Evolutionary conservation across 2,113 vertebrate species (phyloP).

Genomic region (Morone saxatilis): DNA sequence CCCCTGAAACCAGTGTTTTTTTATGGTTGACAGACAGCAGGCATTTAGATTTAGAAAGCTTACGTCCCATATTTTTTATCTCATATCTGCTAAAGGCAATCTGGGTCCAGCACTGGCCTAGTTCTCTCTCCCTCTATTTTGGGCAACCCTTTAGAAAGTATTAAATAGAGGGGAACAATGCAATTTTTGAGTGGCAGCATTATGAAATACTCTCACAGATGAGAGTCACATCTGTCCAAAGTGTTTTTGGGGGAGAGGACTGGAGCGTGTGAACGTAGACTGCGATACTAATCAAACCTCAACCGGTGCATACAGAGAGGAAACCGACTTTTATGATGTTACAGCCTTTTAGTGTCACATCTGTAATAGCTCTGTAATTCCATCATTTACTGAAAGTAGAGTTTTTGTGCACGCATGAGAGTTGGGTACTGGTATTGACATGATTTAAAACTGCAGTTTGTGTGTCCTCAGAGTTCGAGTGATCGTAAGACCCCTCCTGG

Average conservation of each 20-base stretch:
- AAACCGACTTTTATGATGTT: slow-evolving; percentile 26
- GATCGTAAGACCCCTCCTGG: slow-evolving; percentile 5
- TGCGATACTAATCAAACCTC: slow-evolving; percentile 30
- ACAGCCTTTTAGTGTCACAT: slow-evolving; percentile 24
- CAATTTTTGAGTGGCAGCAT: slow-evolving; percentile 51
- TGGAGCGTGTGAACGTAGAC: slow-evolving; percentile 22
- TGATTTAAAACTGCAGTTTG: slow-evolving; percentile 4
- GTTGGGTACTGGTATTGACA: background rate
- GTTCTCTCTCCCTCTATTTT: slow-evolving; percentile 71
- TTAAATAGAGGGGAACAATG: slow-evolving; percentile 66
- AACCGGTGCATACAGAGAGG: background rate
- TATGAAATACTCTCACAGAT: slow-evolving; percentile 64
- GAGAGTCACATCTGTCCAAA: slow-evolving; percentile 66
- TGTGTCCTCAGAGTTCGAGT: slow-evolving; percentile 21
- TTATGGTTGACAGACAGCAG: slow-evolving; percentile 55
- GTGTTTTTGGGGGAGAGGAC: slow-evolving; percentile 26
- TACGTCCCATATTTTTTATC: slow-evolving; percentile 51
- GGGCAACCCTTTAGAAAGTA: slow-evolving; percentile 65
- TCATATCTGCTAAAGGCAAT: slow-evolving; percentile 71
- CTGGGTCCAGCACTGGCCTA: slow-evolving; percentile 63
- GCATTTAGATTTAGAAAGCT: slow-evolving; percentile 69
- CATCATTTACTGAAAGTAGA: background rate
- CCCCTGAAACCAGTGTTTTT: slow-evolving; percentile 64
- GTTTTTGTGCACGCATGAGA: background rate
- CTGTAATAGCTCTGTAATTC: slow-evolving; percentile 8